Conservation (phyloP, 2,797 vertebrate species). For the Enteromius viviparus region DNA sequence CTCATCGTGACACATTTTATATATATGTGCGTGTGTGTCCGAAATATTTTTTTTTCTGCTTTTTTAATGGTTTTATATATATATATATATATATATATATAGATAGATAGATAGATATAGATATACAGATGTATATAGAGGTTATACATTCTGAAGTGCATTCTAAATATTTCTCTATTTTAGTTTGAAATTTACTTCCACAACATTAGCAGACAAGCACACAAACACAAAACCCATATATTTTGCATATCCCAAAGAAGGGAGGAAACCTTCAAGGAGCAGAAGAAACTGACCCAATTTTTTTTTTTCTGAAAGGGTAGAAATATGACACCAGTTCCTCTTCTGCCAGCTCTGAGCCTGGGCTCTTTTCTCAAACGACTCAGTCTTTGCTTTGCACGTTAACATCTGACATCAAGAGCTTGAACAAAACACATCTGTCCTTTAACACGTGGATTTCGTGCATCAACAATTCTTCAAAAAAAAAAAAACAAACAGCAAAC, state of each 20-base stretch:
- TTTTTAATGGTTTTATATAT: too few relatives aligned
- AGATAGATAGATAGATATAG: too few relatives aligned
- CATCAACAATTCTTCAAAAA: not conserved
- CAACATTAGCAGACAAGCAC: not conserved
- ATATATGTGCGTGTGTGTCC: too few relatives aligned
- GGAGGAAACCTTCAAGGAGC: conserved; percentile 37
- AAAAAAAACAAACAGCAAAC: not conserved
- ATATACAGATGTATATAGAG: too few relatives aligned
- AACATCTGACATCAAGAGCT: conserved; percentile 36
- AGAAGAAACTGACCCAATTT: conserved; percentile 21
- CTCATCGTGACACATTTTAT: too few relatives aligned
- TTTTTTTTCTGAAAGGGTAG: conserved; percentile 65
- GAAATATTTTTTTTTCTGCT: too few relatives aligned
- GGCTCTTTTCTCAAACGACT: conserved; percentile 65
- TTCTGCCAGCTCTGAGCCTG: conserved; percentile 68
- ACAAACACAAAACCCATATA: not conserved
- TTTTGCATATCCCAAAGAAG: conserved; percentile 17
- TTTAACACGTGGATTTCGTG: not conserved
- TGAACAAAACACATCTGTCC: not conserved
- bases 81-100: too few relatives aligned
- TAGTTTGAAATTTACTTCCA: not conserved
- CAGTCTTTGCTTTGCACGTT: conserved; percentile 55
- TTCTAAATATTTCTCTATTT: not conserved
- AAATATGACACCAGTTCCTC: conserved; percentile 78
- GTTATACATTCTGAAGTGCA: not conserved